Conservation (phyloP, 2,797 vertebrate species). For the Typhlichthys subterraneus region DNA sequence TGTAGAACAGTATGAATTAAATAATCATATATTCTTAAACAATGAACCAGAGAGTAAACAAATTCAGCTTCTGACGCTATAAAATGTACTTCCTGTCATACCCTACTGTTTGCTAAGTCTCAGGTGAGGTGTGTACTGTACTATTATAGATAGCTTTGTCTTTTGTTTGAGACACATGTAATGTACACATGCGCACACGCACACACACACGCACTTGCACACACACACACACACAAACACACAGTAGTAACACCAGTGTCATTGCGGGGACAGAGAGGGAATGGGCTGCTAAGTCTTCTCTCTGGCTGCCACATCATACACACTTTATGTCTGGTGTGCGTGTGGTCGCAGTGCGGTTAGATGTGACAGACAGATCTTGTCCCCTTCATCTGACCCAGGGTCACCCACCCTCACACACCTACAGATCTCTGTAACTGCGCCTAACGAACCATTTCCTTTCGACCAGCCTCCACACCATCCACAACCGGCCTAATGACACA, state of each 20-base stretch:
- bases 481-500: slow-evolving; percentile 69
- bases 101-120: not conserved
- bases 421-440: slow-evolving; percentile 17
- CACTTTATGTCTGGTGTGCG: slow-evolving; percentile 38
- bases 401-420: slow-evolving; percentile 21
- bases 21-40: too few species aligned
- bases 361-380: slow-evolving; percentile 71
- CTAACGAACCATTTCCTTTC: slow-evolving; percentile 49
- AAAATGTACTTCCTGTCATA: too few species aligned
- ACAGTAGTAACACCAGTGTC: slow-evolving; percentile 47
- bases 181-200: slow-evolving; percentile 2
- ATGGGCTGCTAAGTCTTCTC: slow-evolving; percentile 47
- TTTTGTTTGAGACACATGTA: slow-evolving; percentile 29
- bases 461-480: slow-evolving; percentile 51
- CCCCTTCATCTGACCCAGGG: slow-evolving; percentile 75
- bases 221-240: slow-evolving; percentile 15
- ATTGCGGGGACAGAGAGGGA: slow-evolving; percentile 64
- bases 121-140: slow-evolving; percentile 1
- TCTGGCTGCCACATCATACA: slow-evolving; percentile 23
- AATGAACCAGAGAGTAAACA: not conserved
- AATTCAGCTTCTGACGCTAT: too few species aligned
- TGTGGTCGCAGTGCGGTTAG: slow-evolving; percentile 67
- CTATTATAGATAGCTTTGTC: not conserved
- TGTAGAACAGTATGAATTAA: too few species aligned
- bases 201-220: slow-evolving; percentile 13